These are phyloP conservation scores for Lepas anatifera DNA, from an alignment of 2,888 invertebrate species.

Conservation along the genomic window DNA sequence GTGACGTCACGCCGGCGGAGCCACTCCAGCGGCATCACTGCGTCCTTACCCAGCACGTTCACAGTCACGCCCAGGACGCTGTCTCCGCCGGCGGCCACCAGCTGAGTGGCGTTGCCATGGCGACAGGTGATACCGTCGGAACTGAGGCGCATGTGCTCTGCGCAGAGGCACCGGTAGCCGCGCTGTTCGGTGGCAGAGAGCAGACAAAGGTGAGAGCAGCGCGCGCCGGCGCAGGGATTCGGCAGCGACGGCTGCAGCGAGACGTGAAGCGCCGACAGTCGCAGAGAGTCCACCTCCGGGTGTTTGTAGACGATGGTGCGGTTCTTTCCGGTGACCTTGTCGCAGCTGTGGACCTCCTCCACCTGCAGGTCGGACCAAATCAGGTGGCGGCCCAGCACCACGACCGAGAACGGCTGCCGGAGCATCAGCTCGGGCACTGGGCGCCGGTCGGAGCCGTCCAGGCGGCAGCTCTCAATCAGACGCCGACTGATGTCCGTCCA, in stretches of 20 bases:
- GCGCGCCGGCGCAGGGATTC: slow-evolving; percentile 19
- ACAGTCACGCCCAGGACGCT: neutral
- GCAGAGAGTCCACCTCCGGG: slow-evolving; percentile 1
- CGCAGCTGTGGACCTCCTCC: slow-evolving; percentile 19
- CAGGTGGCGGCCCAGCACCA: slow-evolving; percentile 19
- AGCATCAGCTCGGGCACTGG: neutral
- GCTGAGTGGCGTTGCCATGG: neutral
- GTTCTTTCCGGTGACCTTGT: slow-evolving; percentile 17
- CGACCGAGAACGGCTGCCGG: slow-evolving; percentile 17
- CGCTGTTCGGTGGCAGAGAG: neutral
- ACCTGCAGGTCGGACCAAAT: slow-evolving; percentile 19
- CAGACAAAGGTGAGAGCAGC: slow-evolving; percentile 24
- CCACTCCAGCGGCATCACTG: neutral
- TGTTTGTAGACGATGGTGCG: slow-evolving; percentile 14
- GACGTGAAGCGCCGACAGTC: slow-evolving; percentile 19
- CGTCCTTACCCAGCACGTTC: neutral
- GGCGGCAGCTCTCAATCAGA: neutral
- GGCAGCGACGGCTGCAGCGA: slow-evolving; percentile 17
- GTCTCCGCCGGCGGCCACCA: neutral
- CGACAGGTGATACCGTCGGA: neutral
- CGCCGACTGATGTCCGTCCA: neutral
- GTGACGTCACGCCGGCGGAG: neutral
- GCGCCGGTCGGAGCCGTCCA: slow-evolving; percentile 7
- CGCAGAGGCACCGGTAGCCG: slow-evolving; percentile 5
- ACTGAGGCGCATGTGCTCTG: neutral